These are phyloP conservation scores for Eidolon helvum DNA, from an alignment of 2,113 vertebrate genomes.

Conservation along the genomic window DNA sequence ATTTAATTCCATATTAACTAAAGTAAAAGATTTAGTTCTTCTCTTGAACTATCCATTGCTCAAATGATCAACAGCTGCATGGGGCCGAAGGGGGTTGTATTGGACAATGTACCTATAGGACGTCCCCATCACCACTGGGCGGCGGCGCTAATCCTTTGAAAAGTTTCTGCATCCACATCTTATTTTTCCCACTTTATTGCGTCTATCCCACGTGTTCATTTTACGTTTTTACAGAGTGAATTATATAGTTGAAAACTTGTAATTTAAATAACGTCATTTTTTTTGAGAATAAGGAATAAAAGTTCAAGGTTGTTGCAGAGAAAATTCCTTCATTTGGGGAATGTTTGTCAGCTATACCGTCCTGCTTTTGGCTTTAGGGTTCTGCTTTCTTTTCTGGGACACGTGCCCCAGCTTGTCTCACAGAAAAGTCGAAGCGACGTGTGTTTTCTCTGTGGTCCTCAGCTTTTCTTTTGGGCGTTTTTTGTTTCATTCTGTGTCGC, in stretches of 20 bases:
- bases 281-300: not conserved
- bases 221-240: not conserved
- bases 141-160: no score
- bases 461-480: not conserved
- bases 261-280: not conserved
- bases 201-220: not conserved
- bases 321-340: not conserved
- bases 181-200: not conserved
- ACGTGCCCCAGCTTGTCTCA: not conserved
- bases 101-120: rapidly evolving
- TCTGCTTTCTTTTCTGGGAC: not conserved
- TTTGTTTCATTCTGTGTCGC: not conserved
- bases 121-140: no score
- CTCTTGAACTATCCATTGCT: not conserved
- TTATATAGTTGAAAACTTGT: not conserved
- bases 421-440: not conserved
- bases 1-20: not conserved
- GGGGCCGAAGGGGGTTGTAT: not conserved
- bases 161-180: not conserved
- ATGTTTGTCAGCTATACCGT: rapidly evolving
- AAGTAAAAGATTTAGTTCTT: not conserved
- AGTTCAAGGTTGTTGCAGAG: not conserved
- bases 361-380: not conserved
- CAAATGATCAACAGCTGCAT: rapidly evolving
- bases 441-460: no score